Evolutionary conservation across 2,797 vertebrate genomes (phyloP), one percentile per base, ranked within the genome.

Genomic region (Pitangus sulphuratus): DNA sequence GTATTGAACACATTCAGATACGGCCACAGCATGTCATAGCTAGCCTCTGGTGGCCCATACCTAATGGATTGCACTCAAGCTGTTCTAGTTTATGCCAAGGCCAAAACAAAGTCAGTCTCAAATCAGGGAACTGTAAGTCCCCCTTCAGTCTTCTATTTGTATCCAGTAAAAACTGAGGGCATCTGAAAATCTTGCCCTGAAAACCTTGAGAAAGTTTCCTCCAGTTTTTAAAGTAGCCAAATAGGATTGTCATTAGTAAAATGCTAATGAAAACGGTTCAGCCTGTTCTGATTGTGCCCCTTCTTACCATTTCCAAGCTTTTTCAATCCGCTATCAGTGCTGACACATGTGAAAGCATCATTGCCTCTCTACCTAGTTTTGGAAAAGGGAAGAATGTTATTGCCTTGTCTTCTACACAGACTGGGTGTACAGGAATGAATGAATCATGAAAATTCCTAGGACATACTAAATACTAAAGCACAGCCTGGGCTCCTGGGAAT

Each of bases 101-200:
- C 65, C 80, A 90, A 18, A 66, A 15, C 40, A 93, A 92, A 83
- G 51, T 85, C 89, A 91, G 42, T 15, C 47, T 93, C 64, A 56
- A 87, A 62, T 31, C 71, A 90, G 22, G 76, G 44, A 93, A 44
- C 40, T 12, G 0, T 25, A 66, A 74, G 72, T 24, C 6, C 51
- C 37, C 56, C 22, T 62, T 30, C 31, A 56, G 51, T 12, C 85
- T 64, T 94, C 77, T 48, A 51, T 28, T 51, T 33, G 20, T 30
- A 19, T 44, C 21, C 62, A 62, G 24, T 44, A 48, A 91, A 77
- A 40, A 33, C 44, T 28, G 39, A 83, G 12, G 15, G 13, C 51
- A 57, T 48, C 60, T 80, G 33, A 0, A 0, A 70, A 47, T n/a
- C 17, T 18, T 48, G 40, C 40, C 35, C 7, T 17, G 28, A 82